A percentile compares a stretch with the other conserved stretches of the same genome.
Conservation (phyloP, 2,797 vertebrate genomes). For the Leontocebus nigricollis region DNA sequence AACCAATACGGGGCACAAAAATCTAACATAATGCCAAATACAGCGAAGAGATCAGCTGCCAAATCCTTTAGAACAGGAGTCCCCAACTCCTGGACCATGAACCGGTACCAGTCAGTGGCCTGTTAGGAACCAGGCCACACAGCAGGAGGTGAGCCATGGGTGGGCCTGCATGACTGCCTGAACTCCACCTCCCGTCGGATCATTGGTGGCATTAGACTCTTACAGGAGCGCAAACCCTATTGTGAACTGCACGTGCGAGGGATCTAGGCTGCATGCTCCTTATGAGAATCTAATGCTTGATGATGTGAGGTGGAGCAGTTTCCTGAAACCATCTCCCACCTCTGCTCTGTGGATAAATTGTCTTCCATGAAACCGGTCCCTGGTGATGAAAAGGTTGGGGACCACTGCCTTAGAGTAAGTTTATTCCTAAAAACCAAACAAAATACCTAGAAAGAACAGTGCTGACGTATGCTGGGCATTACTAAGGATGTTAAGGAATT, state of each 20-base stretch:
- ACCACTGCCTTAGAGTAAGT: background rate
- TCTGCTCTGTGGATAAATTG: background rate
- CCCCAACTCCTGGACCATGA: background rate
- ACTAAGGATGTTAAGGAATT: background rate
- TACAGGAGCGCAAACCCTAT: background rate
- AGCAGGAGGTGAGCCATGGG: background rate
- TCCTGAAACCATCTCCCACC: background rate
- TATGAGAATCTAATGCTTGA: background rate
- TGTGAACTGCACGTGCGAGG: background rate
- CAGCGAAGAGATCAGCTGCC: background rate
- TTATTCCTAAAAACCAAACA: background rate
- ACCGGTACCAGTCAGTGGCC: background rate
- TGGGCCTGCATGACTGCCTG: background rate
- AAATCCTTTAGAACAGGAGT: constrained; percentile 30
- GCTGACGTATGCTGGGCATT: background rate
- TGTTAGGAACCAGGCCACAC: background rate
- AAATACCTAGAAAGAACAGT: background rate
- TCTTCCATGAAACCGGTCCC: background rate
- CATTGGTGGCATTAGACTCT: background rate
- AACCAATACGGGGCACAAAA: background rate
- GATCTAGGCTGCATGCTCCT: background rate
- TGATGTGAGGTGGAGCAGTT: background rate
- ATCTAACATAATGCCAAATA: constrained; percentile 26
- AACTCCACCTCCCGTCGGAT: background rate
- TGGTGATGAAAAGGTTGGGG: background rate